These are phyloP conservation scores for Campoplex nolae DNA, from an alignment of 2,888 invertebrate species.

Conservation along the genomic window DNA sequence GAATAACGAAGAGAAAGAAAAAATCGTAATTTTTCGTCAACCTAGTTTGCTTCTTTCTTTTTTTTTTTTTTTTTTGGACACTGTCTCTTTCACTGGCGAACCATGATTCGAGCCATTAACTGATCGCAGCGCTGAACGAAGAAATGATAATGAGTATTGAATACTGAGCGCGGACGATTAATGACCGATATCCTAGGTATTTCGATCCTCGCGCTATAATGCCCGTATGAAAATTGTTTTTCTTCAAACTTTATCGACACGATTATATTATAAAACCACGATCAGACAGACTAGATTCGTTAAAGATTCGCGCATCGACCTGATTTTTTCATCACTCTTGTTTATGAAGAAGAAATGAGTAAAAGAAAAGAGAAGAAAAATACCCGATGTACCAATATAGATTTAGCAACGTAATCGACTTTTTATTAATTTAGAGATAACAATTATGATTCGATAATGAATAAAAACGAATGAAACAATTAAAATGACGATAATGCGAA, in stretches of 20 bases:
- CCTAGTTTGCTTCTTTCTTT: not conserved
- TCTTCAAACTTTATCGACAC: not conserved
- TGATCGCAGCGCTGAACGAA: not conserved
- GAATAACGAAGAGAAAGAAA: not conserved
- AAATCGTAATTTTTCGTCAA: not conserved
- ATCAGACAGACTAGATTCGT: slow-evolving; percentile 18
- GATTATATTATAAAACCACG: slow-evolving; percentile 3
- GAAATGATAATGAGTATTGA: not conserved
- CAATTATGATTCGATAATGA: slow-evolving; percentile 64
- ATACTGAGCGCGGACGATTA: not conserved
- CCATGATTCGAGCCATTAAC: not conserved
- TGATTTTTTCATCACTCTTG: slow-evolving; percentile 46
- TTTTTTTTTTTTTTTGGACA: slow-evolving; percentile 7
- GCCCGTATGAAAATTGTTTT: not conserved
- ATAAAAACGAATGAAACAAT: slow-evolving; percentile 37
- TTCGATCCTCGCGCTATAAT: not conserved
- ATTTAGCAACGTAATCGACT: slow-evolving; percentile 74
- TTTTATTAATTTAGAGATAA: slow-evolving; percentile 78
- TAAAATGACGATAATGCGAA: slow-evolving; percentile 32
- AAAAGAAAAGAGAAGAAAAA: slow-evolving; percentile 24
- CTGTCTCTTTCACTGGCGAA: not conserved
- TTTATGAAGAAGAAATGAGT: slow-evolving; percentile 31
- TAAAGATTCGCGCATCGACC: slow-evolving; percentile 34
- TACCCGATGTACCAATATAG: slow-evolving; percentile 60
- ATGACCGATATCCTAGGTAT: not conserved